Base-by-base conservation (phyloP, 1,140 invertebrate genomes). In the Himalopsyche phryganea region DNA sequence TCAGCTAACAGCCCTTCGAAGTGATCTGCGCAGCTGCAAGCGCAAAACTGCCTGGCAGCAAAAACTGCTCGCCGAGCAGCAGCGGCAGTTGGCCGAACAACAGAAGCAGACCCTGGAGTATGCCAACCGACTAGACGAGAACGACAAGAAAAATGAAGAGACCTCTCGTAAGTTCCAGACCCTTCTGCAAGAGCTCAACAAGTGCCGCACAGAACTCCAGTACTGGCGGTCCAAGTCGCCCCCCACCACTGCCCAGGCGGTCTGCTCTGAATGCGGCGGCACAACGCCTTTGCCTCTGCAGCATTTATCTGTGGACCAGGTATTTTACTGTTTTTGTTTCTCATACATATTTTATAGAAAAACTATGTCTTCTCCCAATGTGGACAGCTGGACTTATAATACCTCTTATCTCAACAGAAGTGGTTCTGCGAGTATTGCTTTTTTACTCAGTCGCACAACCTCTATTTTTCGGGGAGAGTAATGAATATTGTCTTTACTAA, bases 71-170 rank as follows among this genome's bases (percentile, higher is more conserved):
- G 81, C 84, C 0, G 89, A 92, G 61, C 89, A 91, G 68, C 89
- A 91, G 67, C 91, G 90, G 67, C 85, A 84, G 49, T 74, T 86
- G 18, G 80, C 83, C 0, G 86, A 89, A 60, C 85, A 88, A 65
- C 85, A 88, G 65, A 89, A 88, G 67, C 85, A 87, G 69, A 84
- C 86, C 0, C 69, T 90, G 28, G 90, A 92, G 64, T 91, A 91
- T 68, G 87, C 87, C 0, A 87, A 84, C 64, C 81, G 90, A 1
- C 77, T 92, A 40, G 91, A 94, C 66, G 91, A 93, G 65, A 88
- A 90, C 66, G 90, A 92, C 63, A 92, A 92, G 69, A 94, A 94
- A 69, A 91, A 91, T 72, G 90, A 94, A 66, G 90, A 92, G 70
- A 91, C 87, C 18, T 87, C 88, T 35, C 80, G 89, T 20, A 94